Percentiles rank a stretch among this genome's conserved stretches.
These are phyloP conservation scores for Zoroaster sp. DNA, from an alignment of 53 echinoderm and acorn worm genomes.

Conservation along the genomic window DNA sequence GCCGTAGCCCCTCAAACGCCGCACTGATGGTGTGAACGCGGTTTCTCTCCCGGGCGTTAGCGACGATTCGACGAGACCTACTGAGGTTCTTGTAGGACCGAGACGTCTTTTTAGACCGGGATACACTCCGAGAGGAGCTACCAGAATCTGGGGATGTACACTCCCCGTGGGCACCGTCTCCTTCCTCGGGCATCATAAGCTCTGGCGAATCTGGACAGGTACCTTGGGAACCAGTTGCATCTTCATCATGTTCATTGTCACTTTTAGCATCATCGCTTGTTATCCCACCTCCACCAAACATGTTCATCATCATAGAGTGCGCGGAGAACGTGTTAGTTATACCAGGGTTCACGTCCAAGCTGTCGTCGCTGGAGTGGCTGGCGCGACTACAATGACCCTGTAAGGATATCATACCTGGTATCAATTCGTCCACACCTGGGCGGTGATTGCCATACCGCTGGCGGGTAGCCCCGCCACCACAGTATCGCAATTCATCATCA, in stretches of 20 bases:
- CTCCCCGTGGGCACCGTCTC: not conserved
- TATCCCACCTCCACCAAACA: not conserved
- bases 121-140: not conserved
- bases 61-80: slow-evolving; percentile 89
- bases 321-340: not conserved
- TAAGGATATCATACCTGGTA: slow-evolving; percentile 3
- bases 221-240: slow-evolving; percentile 31
- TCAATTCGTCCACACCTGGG: slow-evolving; percentile 31
- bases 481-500: slow-evolving; percentile 15
- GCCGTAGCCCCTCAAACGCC: slow-evolving; percentile 93
- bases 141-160: slow-evolving; percentile 10
- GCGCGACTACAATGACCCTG: slow-evolving; percentile 33
- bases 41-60: slow-evolving; percentile 93
- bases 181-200: not conserved
- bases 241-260: slow-evolving; percentile 35
- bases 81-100: slow-evolving; percentile 86
- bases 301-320: slow-evolving; percentile 4
- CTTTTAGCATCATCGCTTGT: slow-evolving; percentile 28
- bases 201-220: slow-evolving; percentile 46
- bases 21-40: slow-evolving; percentile 98
- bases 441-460: not conserved
- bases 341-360: not conserved
- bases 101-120: slow-evolving; percentile 44
- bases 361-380: slow-evolving; percentile 22
- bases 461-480: not conserved